These are phyloP conservation scores for Cyanoderma ruficeps DNA, from an alignment of 2,113 vertebrate species.

Conservation along the genomic window DNA sequence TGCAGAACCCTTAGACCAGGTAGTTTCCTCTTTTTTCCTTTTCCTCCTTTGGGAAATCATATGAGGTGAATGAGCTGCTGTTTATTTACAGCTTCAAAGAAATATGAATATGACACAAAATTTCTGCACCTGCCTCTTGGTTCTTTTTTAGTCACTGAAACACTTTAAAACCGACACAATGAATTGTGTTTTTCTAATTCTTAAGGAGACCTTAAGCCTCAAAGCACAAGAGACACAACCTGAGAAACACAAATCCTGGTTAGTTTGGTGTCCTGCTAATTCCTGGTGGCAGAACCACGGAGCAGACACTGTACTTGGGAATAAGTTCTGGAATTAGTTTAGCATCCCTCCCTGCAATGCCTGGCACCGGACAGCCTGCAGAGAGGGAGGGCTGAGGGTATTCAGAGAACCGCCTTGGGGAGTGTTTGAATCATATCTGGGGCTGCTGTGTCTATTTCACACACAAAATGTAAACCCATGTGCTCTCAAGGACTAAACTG, in stretches of 20 bases:
- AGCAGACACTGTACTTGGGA: not conserved
- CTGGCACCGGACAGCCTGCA: too few relatives aligned
- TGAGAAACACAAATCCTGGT: not conserved
- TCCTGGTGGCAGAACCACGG: not conserved
- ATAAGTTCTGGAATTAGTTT: not conserved
- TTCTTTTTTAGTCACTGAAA: not conserved
- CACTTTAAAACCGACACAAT: not conserved
- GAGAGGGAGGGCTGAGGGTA: not conserved
- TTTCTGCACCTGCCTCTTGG: not conserved
- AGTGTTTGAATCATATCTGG: not conserved
- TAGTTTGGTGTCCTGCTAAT: not conserved
- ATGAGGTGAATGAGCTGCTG: not conserved
- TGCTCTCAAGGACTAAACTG: not conserved
- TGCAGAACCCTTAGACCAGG: not conserved
- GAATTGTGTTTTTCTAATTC: not conserved
- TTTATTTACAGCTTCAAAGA: not conserved
- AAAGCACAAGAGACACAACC: not conserved
- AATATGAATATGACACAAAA: not conserved
- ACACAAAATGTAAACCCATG: fast-evolving
- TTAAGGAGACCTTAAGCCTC: not conserved
- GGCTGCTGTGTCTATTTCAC: not conserved
- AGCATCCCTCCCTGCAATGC: too few relatives aligned
- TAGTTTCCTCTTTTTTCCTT: not conserved
- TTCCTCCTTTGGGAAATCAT: not conserved
- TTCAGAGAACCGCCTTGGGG: not conserved